A percentile compares a stretch with the other conserved stretches of the same genome.
Conservation (phyloP, 2,113 vertebrate genomes). For the Mus musculus region DNA sequence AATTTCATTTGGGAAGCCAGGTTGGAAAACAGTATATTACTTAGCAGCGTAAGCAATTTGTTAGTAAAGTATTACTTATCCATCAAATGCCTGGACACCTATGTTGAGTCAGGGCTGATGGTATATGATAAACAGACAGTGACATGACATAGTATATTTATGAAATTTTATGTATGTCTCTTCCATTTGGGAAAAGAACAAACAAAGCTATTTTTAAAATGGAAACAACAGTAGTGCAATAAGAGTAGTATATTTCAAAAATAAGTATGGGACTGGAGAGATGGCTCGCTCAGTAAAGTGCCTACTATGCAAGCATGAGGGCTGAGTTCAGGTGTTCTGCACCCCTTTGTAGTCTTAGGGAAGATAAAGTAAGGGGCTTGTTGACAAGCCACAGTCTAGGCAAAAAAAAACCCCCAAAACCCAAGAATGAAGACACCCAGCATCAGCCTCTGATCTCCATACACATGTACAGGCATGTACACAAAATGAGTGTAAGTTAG, state of each 20-base stretch:
- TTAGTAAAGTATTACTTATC: neutral
- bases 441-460: no score
- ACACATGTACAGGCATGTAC: no score
- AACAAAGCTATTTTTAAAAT: conserved; percentile 49
- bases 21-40: neutral
- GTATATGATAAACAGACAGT: neutral
- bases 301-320: neutral
- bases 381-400: neutral
- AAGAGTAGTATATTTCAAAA: conserved; percentile 45
- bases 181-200: conserved; percentile 38
- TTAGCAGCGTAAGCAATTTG: neutral
- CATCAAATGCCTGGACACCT: neutral
- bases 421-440: neutral
- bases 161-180: conserved; percentile 39
- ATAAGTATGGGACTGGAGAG: neutral
- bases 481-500: neutral
- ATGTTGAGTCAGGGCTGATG: neutral
- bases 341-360: neutral
- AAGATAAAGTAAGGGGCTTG: neutral
- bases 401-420: neutral
- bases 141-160: neutral
- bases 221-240: neutral
- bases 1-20: conserved; percentile 46
- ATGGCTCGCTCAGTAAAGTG: neutral
- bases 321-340: neutral